Base-by-base conservation (phyloP, 2,113 vertebrate species). In the Dromas ardeola region DNA sequence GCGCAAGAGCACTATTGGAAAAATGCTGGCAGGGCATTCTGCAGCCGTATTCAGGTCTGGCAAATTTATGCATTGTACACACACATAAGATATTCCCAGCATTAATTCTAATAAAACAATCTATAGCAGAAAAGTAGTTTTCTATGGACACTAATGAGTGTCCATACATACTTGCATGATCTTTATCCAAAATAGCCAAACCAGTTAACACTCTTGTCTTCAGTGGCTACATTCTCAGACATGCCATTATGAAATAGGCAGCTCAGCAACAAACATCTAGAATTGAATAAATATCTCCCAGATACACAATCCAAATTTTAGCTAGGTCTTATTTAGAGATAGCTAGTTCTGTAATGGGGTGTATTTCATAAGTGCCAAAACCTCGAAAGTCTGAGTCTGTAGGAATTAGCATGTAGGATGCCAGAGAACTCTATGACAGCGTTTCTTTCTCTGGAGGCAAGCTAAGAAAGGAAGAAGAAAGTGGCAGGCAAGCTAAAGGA, bases 101-200 rank as follows among this genome's bases (percentile, higher is more conserved):
- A 34, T 26, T 73, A 86, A 86, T n/a, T 55, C 23, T 61, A 65
- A 34, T 40, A 14, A 88, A 86, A 34, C 11, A 50, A 66, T 38
- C 52, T 45, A 72, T 1, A 76, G 30, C 36, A 83, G 55, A 81
- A 92, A 77, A 2, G 6, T 9, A 47, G 22, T 80, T 88, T 59
- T 38, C 23, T 53, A 53, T 15, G 52, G 50, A 22, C 36, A 43
- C 23, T 30, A 77, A 22, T 9, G 42, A 55, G 43, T 2, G 14
- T 21, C 36, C 7, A 20, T 30, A 49, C 0, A 0, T 9, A 32
- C 42, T 79, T 59, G 47, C 15, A 8, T 0, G 10, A 65, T 69
- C 34, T 21, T 56, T 23, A 85, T 14, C 32, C 50, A 45, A 42
- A 87, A 45, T 1, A 67, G 32, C 5, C 47, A 42, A 38, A 58